Evolutionary conservation across 2,888 invertebrate genomes (phyloP), one percentile per base, ranked within the genome.

Genomic region (Nyleta sp.): DNA sequence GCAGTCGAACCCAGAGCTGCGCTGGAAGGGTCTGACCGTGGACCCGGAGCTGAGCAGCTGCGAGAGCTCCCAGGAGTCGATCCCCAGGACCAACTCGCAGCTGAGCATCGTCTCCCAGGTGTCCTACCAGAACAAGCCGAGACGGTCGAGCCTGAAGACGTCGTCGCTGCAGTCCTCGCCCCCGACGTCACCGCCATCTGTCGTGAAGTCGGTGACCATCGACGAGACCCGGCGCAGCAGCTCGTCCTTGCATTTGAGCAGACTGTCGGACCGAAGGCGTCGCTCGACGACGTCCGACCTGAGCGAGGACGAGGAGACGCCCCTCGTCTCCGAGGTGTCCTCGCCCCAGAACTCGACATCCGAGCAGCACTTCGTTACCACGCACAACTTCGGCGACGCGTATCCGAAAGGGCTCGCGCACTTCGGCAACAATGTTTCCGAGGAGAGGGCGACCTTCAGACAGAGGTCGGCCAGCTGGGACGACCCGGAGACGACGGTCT

Each of bases 291-390:
- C 22, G 53, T 24, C 83, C 33, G 81, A 87, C 40, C 89, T 90
- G 77, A 92, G 93, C 87, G 94, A 94, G 86, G 95, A 95, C 87
- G 95, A 95, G 86, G 93, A 93, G 82, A 94, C 95, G 1, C 94
- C 94, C 68, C 91, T 95, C 74, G 94, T 95, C 6, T 92, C 92
- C 7, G 91, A 91, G 76, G 83, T 91, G 65, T 89, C 91, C 4
- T 91, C 91, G 0, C 91, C 91, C 1, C 85, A 87, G 2, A 87
- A 87, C 44, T 87, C 89, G 0, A 40, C 15, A 83, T 86, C 87
- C 0, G 88, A 89, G 22, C 85, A 83, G 13, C 86, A 86, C 11
- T 87, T 88, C 33, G 83, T 72, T 15, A 85, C 84, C 42, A 84
- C 84, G 8, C 84, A 82, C 2, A 85, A 83, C 15, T 55, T 77